Percentiles rank a stretch among this genome's conserved stretches.
Evolutionary conservation across 2,888 invertebrate species (phyloP).

Genomic region (Psylliodes chrysocephalus): DNA sequence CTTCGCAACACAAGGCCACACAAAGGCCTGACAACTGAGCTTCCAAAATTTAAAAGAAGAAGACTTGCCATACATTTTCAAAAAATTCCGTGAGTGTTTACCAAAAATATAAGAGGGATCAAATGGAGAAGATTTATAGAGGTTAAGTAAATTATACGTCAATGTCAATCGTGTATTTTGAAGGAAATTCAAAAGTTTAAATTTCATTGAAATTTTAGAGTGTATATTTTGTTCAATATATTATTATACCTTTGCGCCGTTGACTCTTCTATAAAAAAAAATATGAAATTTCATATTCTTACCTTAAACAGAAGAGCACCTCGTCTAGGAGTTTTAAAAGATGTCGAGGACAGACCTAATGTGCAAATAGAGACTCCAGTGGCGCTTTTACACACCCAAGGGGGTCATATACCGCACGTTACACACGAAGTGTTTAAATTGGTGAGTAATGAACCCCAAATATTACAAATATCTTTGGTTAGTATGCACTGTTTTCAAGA

Average conservation of each 20-base stretch:
- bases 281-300: constrained; percentile 79
- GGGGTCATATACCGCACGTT: constrained; percentile 85
- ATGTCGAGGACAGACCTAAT: constrained; percentile 69
- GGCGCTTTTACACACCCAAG: constrained; percentile 79
- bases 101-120: too few species aligned
- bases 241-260: not conserved
- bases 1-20: too few species aligned
- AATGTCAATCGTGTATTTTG: too few species aligned
- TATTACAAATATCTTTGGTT: constrained; percentile 79
- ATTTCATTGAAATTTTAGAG: not conserved
- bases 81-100: too few species aligned
- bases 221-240: not conserved
- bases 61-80: too few species aligned
- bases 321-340: constrained; percentile 74
- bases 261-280: not conserved
- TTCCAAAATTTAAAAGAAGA: too few species aligned
- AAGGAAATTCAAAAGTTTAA: not conserved
- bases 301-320: constrained; percentile 70
- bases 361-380: constrained; percentile 77
- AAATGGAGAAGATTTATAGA: not conserved
- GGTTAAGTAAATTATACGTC: not conserved
- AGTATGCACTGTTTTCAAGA: constrained; percentile 70
- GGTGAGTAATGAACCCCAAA: constrained; percentile 70
- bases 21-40: too few species aligned
- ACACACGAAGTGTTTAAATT: constrained; percentile 79